A percentile compares a stretch with the other conserved stretches of the same genome.
These are phyloP conservation scores for Nycticorax nycticorax DNA, from an alignment of 2,113 vertebrate species.

Conservation along the genomic window DNA sequence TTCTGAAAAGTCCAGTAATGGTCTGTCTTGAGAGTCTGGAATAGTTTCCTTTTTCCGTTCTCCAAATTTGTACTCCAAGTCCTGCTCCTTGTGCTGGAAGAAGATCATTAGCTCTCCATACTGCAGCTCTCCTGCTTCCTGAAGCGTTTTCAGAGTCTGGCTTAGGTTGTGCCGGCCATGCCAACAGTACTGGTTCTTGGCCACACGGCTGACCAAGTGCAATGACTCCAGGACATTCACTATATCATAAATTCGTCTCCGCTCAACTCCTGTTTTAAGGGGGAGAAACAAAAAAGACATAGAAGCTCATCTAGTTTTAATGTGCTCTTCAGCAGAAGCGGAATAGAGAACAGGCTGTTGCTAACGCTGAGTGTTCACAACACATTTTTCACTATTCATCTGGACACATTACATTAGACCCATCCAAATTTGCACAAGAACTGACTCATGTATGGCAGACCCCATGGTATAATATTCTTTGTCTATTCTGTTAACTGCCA, in stretches of 20 bases:
- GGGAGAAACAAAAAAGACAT: neutral
- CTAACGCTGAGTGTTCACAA: neutral
- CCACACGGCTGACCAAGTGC: slow-evolving; percentile 88
- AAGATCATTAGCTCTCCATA: slow-evolving; percentile 86
- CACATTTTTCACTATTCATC: neutral
- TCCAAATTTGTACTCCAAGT: slow-evolving; percentile 58
- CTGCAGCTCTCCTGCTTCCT: slow-evolving; percentile 81
- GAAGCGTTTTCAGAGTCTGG: slow-evolving; percentile 83
- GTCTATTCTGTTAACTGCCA: neutral
- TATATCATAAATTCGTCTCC: slow-evolving; percentile 93
- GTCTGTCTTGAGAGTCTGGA: slow-evolving; percentile 58
- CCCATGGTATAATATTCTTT: neutral
- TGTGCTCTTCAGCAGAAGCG: neutral
- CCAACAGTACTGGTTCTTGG: slow-evolving; percentile 96
- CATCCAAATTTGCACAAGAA: neutral
- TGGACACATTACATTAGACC: neutral
- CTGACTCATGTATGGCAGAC: neutral
- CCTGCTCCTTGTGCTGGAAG: slow-evolving; percentile 72
- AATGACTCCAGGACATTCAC: slow-evolving; percentile 92
- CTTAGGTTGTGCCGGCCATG: slow-evolving; percentile 83
- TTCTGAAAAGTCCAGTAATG: slow-evolving; percentile 70
- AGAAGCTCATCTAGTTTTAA: neutral
- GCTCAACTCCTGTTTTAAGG: slow-evolving; percentile 83
- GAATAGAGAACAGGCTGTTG: neutral
- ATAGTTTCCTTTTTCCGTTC: slow-evolving; percentile 59